Evolutionary conservation across 1,140 invertebrate genomes (phyloP).

Genomic region (Heterodera schachtii): DNA sequence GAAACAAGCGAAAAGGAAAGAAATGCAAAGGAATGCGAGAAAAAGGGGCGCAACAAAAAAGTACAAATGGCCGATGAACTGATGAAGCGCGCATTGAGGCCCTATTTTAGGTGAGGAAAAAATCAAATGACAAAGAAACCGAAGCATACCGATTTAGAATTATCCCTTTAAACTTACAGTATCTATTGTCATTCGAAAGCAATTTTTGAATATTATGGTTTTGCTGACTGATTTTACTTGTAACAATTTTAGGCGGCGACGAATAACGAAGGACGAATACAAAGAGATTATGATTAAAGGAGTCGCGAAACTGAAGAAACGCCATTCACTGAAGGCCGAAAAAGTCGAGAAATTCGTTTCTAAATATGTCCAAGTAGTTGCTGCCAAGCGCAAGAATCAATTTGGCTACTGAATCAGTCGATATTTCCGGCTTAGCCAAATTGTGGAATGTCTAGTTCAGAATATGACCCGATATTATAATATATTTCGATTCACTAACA

Average conservation of each 20-base stretch:
- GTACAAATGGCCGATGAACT: conserved; percentile 35
- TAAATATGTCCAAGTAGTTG: conserved; percentile 18
- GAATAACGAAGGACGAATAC: conserved; percentile 40
- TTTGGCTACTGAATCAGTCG: not conserved
- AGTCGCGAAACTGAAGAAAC: conserved; percentile 30
- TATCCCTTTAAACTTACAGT: no score
- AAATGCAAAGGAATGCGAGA: conserved; percentile 12
- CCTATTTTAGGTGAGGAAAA: conserved; percentile 31
- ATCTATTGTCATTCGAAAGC: no score
- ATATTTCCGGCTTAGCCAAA: not conserved
- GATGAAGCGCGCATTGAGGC: conserved; percentile 39
- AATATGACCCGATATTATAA: no score
- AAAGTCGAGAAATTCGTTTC: conserved; percentile 39
- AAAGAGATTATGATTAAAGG: conserved; percentile 48
- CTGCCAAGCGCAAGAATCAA: not conserved
- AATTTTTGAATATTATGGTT: no score
- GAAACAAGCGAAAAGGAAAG: not conserved
- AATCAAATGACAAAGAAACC: no score
- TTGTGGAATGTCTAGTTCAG: not conserved
- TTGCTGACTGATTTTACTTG: not conserved
- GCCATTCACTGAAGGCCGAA: conserved; percentile 21
- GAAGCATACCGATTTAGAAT: no score
- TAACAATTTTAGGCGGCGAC: conserved; percentile 35
- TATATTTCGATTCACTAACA: no score
- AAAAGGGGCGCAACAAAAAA: conserved; percentile 26